These are phyloP conservation scores for Tetranychus urticae DNA, from an alignment of 1,140 invertebrate genomes.

Conservation along the genomic window DNA sequence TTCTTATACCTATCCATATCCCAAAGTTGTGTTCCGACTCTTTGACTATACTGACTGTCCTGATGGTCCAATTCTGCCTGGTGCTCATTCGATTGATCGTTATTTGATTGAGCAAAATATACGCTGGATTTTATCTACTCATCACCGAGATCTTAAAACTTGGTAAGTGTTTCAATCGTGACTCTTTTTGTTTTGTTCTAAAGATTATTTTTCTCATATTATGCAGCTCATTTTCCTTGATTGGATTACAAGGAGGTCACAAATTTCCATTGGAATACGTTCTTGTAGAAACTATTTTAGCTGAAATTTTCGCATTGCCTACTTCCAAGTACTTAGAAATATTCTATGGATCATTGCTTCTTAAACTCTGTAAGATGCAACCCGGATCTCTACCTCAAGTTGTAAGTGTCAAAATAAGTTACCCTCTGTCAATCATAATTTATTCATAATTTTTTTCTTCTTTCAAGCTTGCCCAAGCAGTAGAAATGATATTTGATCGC, in stretches of 20 bases:
- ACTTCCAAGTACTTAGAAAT: conserved; percentile 49
- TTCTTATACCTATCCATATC: conserved; percentile 62
- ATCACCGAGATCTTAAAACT: conserved; percentile 71
- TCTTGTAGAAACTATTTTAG: conserved; percentile 76
- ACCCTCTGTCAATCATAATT: too few relatives aligned
- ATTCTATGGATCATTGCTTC: conserved; percentile 78
- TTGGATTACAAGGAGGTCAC: conserved; percentile 72
- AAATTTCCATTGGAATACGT: conserved; percentile 94
- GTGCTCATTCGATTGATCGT: conserved; percentile 85
- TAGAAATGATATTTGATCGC: conserved; percentile 82
- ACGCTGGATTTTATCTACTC: conserved; percentile 69
- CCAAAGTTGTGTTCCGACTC: conserved; percentile 60
- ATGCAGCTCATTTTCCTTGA: conserved; percentile 47
- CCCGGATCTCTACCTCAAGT: conserved; percentile 90
- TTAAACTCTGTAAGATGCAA: conserved; percentile 90
- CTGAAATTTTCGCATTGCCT: conserved; percentile 63
- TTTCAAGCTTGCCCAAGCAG: conserved; percentile 39
- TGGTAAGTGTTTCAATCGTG: conserved; percentile 31
- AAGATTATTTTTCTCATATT: conserved; percentile 8
- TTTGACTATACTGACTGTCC: conserved; percentile 98
- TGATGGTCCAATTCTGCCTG: conserved; percentile 52
- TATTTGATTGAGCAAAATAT: conserved; percentile 95
- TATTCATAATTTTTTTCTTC: not conserved
- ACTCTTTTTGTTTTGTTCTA: not conserved
- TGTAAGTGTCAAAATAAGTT: conserved; percentile 17